Conservation (phyloP, 2,888 invertebrate species). For the Tuberolachnus salignus region DNA sequence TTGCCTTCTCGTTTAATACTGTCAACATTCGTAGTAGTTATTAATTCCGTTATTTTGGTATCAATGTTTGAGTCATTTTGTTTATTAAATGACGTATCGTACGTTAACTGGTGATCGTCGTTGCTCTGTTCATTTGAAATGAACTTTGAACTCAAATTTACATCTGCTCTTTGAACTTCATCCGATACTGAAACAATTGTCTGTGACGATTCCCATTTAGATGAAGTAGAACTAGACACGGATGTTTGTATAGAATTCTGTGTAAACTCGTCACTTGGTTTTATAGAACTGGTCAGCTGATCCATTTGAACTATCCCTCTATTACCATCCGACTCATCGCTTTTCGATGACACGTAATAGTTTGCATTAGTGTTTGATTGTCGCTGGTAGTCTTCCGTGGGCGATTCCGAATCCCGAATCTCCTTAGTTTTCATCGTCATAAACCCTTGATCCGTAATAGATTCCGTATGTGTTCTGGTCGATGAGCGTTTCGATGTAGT, state of each 20-base stretch:
- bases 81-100: conserved; percentile 2
- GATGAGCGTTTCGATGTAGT: conserved; percentile 29
- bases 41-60: neutral
- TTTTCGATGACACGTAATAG: conserved; percentile 17
- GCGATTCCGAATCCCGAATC: conserved; percentile 78
- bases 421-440: conserved; percentile 79
- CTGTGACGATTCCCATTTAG: conserved; percentile 37
- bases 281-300: neutral
- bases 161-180: conserved; percentile 33
- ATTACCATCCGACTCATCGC: neutral
- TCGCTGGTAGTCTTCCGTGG: conserved; percentile 68
- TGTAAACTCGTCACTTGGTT: conserved; percentile 21
- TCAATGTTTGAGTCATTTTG: conserved; percentile 1
- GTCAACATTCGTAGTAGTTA: neutral
- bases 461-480: conserved; percentile 68
- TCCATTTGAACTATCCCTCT: conserved; percentile 15
- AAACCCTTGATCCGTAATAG: conserved; percentile 77
- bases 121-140: conserved; percentile 13
- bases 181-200: conserved; percentile 39
- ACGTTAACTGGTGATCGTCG: neutral
- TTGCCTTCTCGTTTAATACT: neutral
- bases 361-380: conserved; percentile 43
- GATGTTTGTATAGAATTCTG: conserved; percentile 9
- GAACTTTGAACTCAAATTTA: conserved; percentile 4
- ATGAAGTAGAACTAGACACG: conserved; percentile 10